Evolutionary conservation across 2,797 vertebrate genomes (phyloP), one percentile per base, ranked within the genome.

Genomic region (Galago senegalensis): DNA sequence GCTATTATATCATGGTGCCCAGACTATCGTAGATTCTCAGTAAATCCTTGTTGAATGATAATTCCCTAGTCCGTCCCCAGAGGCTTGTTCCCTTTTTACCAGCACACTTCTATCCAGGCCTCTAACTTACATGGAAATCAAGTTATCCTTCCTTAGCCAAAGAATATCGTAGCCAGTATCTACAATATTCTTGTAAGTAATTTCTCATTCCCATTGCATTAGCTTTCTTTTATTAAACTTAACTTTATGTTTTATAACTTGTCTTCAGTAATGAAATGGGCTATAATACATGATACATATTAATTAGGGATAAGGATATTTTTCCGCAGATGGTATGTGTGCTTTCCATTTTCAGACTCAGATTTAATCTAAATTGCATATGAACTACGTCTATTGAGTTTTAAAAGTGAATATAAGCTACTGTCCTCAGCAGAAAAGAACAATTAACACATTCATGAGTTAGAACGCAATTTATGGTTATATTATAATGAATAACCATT

Each of bases 221-320:
- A 83, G 17, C 46, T 96, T 96, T 95, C 77, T 93, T 80, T 87
- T 93, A 95, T 94, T 86, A 95, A 91, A 79, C 46, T 43, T 43
- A 95, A 94, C 63, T 97, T 96, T 86, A 53, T 97, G 56, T 95
- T 96, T 96, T 96, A 96, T 96, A 96, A 95, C 49, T 95, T 93
- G 56, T 89, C 93, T 94, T 97, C 72, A 67, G 34, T 93, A 97
- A 95, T 96, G 61, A 97, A 93, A 92, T 91, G 61, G 46, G 27
- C 37, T 89, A 31, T 95, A 77, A 87, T 93, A 76, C 25, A 72
- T 88, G 76, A 63, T 93, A 89, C 75, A 85, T 96, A 93, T 96
- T 94, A 96, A 97, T 94, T 95, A 96, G 60, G 58, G 23, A 40
- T 89, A 76, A 96, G 7, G 75, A 12, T 84, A 93, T 91, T 95